phyloP scores from a whole-genome alignment of 64 coral and sea anemone species.

The Pocillopora damicornis region DNA sequence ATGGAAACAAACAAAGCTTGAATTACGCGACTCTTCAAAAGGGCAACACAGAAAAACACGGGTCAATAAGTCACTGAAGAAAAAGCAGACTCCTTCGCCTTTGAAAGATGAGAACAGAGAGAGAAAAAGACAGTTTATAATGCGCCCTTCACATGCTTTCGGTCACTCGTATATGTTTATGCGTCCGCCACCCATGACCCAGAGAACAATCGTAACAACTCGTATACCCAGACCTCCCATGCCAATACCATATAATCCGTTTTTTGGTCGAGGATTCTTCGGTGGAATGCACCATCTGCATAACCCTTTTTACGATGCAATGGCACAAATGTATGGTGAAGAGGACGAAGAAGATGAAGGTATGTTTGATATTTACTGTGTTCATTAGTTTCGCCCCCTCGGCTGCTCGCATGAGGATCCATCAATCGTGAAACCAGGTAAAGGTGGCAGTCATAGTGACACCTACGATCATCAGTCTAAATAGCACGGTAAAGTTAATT shows the following conservation, averaged over 20 bases:
- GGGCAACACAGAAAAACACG: neutral
- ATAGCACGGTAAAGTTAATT: too few relatives aligned
- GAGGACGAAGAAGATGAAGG: constrained; percentile 31
- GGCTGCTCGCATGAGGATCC: neutral
- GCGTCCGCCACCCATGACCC: constrained; percentile 90
- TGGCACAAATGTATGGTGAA: constrained; percentile 21
- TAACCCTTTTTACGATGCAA: constrained; percentile 29
- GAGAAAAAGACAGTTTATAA: constrained; percentile 92
- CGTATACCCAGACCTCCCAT: constrained; percentile 91
- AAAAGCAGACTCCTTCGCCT: constrained; percentile 21
- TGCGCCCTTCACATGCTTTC: constrained; percentile 53
- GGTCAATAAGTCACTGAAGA: neutral
- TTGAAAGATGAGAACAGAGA: constrained; percentile 48
- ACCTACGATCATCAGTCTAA: too few relatives aligned
- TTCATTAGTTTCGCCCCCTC: neutral
- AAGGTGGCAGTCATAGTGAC: neutral
- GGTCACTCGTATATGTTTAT: constrained; percentile 83
- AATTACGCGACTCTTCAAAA: constrained; percentile 1
- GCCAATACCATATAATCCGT: constrained; percentile 72
- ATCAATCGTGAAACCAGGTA: neutral
- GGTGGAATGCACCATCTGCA: constrained; percentile 54
- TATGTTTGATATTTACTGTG: neutral
- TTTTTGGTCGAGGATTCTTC: constrained; percentile 24
- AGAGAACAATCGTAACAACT: constrained; percentile 94
- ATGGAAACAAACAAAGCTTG: constrained; percentile 22